Evolutionary conservation across 2,888 invertebrate genomes (phyloP).

Genomic region (Acrobeloides nanus): DNA sequence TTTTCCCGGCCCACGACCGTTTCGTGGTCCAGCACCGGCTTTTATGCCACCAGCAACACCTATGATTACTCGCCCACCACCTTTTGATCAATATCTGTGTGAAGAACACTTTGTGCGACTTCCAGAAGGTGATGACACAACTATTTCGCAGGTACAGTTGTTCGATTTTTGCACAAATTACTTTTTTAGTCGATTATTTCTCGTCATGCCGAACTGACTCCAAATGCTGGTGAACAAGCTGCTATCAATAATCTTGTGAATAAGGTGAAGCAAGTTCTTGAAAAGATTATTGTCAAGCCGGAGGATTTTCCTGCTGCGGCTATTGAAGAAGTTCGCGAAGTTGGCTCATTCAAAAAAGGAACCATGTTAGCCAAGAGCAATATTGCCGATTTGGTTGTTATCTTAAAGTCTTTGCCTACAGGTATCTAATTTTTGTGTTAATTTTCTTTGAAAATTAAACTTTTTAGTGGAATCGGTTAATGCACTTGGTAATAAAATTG

Average conservation of each 20-base stretch:
- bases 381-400: conserved; percentile 61
- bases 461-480: conserved; percentile 76
- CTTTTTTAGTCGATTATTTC: conserved; percentile 73
- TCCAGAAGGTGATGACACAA: conserved; percentile 24
- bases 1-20: too few relatives aligned
- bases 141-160: too few relatives aligned
- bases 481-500: conserved; percentile 76
- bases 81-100: conserved; percentile 27
- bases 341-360: conserved; percentile 94
- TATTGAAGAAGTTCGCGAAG: conserved; percentile 86
- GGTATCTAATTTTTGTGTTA: too few relatives aligned
- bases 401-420: conserved; percentile 29
- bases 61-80: conserved; percentile 22
- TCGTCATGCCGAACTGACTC: conserved; percentile 82
- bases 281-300: conserved; percentile 85
- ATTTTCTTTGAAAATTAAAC: too few relatives aligned
- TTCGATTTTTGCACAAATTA: too few relatives aligned
- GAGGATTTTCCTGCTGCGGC: conserved; percentile 90
- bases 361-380: conserved; percentile 92
- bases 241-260: conserved; percentile 85
- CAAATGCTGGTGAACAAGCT: conserved; percentile 80
- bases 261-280: conserved; percentile 85
- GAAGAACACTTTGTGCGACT: conserved; percentile 24
- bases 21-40: too few relatives aligned
- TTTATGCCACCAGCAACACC: too few relatives aligned